Evolutionary conservation across 2,113 vertebrate genomes (phyloP).

Genomic region (Puma concolor): DNA sequence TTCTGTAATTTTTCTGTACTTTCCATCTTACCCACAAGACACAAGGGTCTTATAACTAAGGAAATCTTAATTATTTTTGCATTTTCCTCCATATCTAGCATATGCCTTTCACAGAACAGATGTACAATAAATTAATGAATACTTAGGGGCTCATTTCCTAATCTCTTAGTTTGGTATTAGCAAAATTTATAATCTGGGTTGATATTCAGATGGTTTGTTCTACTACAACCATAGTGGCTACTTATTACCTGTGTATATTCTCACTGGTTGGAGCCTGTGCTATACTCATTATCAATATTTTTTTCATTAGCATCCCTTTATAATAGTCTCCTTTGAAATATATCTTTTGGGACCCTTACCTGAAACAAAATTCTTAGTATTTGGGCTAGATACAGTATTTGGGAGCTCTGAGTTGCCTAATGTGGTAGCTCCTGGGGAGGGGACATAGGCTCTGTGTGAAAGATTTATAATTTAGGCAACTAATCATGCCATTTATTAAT

Average conservation of each 20-base stretch:
- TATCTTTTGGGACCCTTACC: neutral
- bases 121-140: slow-evolving; percentile 21
- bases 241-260: neutral
- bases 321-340: slow-evolving; percentile 16
- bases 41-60: slow-evolving; percentile 39
- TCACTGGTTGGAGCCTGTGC: neutral
- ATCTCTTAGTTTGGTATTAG: neutral
- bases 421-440: neutral
- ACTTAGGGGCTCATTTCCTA: slow-evolving; percentile 24
- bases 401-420: neutral
- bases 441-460: neutral
- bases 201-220: neutral
- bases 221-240: neutral
- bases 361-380: neutral
- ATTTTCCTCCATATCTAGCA: slow-evolving; percentile 20
- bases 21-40: neutral
- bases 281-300: neutral
- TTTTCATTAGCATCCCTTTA: slow-evolving; percentile 24
- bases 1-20: slow-evolving; percentile 5
- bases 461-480: slow-evolving; percentile 25
- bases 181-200: neutral
- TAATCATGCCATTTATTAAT: slow-evolving; percentile 1
- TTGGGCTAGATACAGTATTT: neutral
- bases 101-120: slow-evolving; percentile 13
- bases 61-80: slow-evolving; percentile 35